Evolutionary conservation across 2,797 vertebrate species (phyloP), one percentile per base, ranked within the genome.

Genomic region (Karalla daura): DNA sequence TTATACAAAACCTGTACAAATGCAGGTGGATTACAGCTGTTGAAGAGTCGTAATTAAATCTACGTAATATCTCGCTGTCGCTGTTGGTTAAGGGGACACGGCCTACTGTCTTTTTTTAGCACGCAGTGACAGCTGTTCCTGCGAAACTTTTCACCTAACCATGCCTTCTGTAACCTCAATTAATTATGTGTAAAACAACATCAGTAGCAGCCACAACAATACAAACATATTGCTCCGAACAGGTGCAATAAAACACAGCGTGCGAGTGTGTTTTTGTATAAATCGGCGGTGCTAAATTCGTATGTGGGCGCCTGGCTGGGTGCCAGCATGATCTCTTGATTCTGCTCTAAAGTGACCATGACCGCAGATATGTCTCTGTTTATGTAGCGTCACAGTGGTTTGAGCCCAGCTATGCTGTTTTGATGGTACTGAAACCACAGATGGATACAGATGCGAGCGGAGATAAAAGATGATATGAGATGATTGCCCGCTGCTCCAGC

Each of bases 181-280:
- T 76, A 81, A 49, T 37, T 53, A 74, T 28, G 78, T 85, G 81
- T 78, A 74, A 83, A 86, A 73, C 74, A 84, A 76, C 69, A 87
- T 45, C 60, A 54, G 30, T 25, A 63, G 62, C 69, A 82, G 61
- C 52, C 64, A 56, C 59, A 80, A 63, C 59, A 67, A 60, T 63
- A 52, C 55, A 46, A 84, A 78, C 77, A 74, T 35, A 41, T 61
- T 73, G 24, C 60, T 27, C 53, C 28, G 30, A 85, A 74, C 78
- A 88, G 85, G 84, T 88, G 86, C 56, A 49, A 27, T 54, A 62
- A 55, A 73, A 58, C 70, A 63, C 46, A 47, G 53, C 37, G 8
- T 23, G 30, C 24, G 50, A n/a, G n/a, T 66, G 36, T 81, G 46
- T 71, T 81, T 76, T 63, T 74, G 9, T 65, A 35, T 51, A 58